A percentile compares a stretch with the other conserved stretches of the same genome.
Evolutionary conservation across 2,888 invertebrate genomes (phyloP).

Genomic region (Nomada hirtipes): DNA sequence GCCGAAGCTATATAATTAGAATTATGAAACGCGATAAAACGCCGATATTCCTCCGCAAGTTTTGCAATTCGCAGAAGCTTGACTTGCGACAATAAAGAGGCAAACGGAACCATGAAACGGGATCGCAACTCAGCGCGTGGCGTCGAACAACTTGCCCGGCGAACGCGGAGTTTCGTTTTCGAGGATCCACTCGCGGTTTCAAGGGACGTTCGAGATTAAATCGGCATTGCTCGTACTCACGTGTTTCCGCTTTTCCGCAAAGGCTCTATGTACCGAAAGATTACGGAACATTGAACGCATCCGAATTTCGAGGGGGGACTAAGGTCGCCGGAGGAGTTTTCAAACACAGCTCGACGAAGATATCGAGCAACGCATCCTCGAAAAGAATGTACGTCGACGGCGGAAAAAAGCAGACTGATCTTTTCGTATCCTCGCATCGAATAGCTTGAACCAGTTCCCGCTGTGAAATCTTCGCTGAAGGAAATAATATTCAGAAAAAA

Average conservation of each 20-base stretch:
- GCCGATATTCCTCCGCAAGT: neutral
- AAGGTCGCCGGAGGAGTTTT: slow-evolving; percentile 19
- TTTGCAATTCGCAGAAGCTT: neutral
- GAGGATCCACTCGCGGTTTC: slow-evolving; percentile 30
- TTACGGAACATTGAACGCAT: slow-evolving; percentile 31
- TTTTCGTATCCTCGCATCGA: neutral
- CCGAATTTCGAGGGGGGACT: slow-evolving; percentile 8
- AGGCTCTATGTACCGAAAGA: slow-evolving; percentile 52
- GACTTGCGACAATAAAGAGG: no score
- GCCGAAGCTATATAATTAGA: no score
- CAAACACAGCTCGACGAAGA: neutral
- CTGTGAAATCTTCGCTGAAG: neutral
- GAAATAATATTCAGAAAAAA: neutral
- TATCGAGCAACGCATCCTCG: neutral
- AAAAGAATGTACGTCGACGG: neutral
- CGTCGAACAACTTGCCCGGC: no score
- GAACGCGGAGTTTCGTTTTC: slow-evolving; percentile 39
- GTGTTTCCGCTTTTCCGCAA: slow-evolving; percentile 42
- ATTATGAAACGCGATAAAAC: neutral
- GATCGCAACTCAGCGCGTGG: no score
- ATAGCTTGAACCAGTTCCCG: neutral
- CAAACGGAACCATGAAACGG: neutral
- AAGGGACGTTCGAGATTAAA: slow-evolving; percentile 48
- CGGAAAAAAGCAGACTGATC: no score
- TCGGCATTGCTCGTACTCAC: slow-evolving; percentile 47